phyloP scores from a whole-genome alignment of 1,140 invertebrate species.

The Protaetia brevitarsis region DNA sequence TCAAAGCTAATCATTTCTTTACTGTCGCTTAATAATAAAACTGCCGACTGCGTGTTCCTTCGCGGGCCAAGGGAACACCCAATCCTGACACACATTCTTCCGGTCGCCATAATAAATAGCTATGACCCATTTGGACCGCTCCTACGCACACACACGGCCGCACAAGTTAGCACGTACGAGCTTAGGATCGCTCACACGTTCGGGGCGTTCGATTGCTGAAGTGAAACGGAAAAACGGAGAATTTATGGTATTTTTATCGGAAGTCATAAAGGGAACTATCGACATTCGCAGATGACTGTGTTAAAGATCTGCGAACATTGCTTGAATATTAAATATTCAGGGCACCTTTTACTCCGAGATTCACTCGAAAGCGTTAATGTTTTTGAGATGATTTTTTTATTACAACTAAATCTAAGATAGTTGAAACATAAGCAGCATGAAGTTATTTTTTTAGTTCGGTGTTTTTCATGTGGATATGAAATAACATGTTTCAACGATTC shows the following conservation, averaged over 20 bases:
- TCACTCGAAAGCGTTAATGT: no score
- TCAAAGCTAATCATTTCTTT: neutral
- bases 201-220: neutral
- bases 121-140: neutral
- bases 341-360: neutral
- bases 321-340: neutral
- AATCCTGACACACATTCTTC: neutral
- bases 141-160: neutral
- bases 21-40: neutral
- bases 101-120: neutral
- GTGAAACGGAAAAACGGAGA: neutral
- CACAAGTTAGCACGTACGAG: neutral
- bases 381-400: no score
- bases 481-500: no score
- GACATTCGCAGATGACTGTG: constrained; percentile 6
- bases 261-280: constrained; percentile 12
- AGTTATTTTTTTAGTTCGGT: no score
- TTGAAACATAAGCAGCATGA: no score
- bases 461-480: no score
- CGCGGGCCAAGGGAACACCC: neutral
- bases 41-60: neutral
- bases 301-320: constrained; percentile 6
- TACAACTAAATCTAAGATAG: no score
- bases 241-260: constrained; percentile 15
- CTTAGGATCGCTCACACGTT: neutral